Evolutionary conservation across 2,888 invertebrate genomes (phyloP).

Genomic region (Yponomeuta sedellus): DNA sequence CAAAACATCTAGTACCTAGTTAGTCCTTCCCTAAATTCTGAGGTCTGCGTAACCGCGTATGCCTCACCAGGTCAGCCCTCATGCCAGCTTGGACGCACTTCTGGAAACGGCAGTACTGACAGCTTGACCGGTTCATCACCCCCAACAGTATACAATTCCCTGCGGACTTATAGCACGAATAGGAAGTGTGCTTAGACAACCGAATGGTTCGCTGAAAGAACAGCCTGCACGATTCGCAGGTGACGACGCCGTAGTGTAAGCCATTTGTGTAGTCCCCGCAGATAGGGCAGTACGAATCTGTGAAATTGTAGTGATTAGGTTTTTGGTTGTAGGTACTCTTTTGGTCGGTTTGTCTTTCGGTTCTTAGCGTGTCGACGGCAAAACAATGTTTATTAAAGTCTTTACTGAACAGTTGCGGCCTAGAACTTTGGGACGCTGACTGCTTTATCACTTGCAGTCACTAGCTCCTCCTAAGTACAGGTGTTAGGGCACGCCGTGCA

Average conservation of each 20-base stretch:
- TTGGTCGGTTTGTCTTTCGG: no score
- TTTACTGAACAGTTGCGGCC: no score
- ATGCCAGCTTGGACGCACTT: conserved; percentile 41
- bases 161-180: conserved; percentile 20
- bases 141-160: conserved; percentile 24
- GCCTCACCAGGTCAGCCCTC: conserved; percentile 29
- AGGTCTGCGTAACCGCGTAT: conserved; percentile 20
- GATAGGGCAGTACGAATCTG: conserved; percentile 30
- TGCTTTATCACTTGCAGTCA: no score
- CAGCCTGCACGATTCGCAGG: conserved; percentile 46
- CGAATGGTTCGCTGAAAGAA: conserved; percentile 42
- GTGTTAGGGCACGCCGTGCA: no score
- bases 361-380: no score
- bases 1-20: no score
- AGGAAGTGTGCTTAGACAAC: conserved; percentile 22
- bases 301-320: neutral
- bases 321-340: no score
- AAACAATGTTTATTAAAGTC: no score
- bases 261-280: conserved; percentile 38
- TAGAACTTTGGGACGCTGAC: no score
- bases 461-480: no score
- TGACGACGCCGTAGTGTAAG: conserved; percentile 38
- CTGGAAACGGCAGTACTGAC: conserved; percentile 36
- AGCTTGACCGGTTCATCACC: conserved; percentile 23
- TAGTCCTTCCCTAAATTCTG: neutral